Evolutionary conservation across 2,888 invertebrate species (phyloP).

Genomic region (Drosophila anomalata): DNA sequence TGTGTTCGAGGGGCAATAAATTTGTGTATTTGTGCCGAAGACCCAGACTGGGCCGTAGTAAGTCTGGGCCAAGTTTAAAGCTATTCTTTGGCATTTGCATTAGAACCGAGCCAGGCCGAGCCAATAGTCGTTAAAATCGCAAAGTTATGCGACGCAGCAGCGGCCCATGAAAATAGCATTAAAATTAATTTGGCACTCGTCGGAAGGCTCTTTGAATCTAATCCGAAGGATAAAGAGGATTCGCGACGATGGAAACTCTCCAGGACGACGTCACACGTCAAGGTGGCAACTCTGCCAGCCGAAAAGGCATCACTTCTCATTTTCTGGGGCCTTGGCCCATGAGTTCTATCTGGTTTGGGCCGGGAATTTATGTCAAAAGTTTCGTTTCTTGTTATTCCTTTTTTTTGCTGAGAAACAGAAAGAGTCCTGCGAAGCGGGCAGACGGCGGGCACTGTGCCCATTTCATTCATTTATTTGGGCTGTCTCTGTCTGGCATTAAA

Average conservation of each 20-base stretch:
- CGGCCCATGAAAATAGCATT: constrained; percentile 76
- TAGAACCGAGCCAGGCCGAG: constrained; percentile 30
- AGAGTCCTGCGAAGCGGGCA: constrained; percentile 3
- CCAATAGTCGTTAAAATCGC: constrained; percentile 78
- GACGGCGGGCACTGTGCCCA: constrained; percentile 37
- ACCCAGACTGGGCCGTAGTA: constrained; percentile 9
- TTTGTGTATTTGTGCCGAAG: constrained; percentile 59
- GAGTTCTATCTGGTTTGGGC: constrained; percentile 23
- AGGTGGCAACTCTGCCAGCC: constrained; percentile 68
- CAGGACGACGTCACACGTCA: constrained; percentile 35
- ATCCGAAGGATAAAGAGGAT: constrained; percentile 15
- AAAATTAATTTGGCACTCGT: constrained; percentile 77
- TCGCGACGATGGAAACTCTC: not conserved
- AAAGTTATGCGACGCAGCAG: constrained; percentile 65
- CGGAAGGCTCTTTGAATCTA: constrained; percentile 51
- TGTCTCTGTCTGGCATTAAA: constrained; percentile 47
- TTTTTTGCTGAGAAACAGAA: not conserved
- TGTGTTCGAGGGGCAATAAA: constrained; percentile 57
- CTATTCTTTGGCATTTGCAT: constrained; percentile 57
- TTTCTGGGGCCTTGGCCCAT: constrained; percentile 32
- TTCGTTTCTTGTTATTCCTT: constrained; percentile 50
- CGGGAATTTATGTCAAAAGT: constrained; percentile 77
- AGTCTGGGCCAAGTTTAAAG: constrained; percentile 70
- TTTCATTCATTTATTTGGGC: constrained; percentile 43
- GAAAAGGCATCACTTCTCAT: constrained; percentile 69